These are phyloP conservation scores for Eupsilia transversa DNA, from an alignment of 2,888 invertebrate genomes.

Conservation along the genomic window DNA sequence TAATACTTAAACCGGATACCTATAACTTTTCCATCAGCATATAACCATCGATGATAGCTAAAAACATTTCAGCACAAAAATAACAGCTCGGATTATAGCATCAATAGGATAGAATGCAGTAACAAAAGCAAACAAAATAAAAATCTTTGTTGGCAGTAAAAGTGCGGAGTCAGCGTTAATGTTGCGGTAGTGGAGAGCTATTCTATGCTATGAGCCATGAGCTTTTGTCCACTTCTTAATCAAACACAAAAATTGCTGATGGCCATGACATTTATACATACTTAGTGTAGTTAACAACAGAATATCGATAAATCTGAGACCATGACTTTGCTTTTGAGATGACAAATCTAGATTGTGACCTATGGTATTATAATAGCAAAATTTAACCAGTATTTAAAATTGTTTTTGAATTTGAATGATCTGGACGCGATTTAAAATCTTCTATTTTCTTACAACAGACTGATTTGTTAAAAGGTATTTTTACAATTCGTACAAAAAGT, in stretches of 20 bases:
- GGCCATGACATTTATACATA: background rate
- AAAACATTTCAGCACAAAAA: constrained; percentile 23
- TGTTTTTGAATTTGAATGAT: background rate
- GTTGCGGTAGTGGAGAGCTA: constrained; percentile 30
- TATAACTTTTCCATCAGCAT: constrained; percentile 45
- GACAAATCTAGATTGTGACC: background rate
- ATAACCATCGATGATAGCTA: constrained; percentile 2
- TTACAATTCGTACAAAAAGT: background rate
- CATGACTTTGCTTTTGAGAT: background rate
- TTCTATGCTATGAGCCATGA: constrained; percentile 33
- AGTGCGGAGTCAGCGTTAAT: constrained; percentile 50
- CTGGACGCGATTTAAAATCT: background rate
- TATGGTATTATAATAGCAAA: background rate
- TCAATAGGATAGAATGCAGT: constrained; percentile 11
- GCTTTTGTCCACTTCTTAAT: constrained; percentile 13
- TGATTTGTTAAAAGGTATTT: background rate
- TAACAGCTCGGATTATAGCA: constrained; percentile 10
- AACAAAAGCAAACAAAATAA: constrained; percentile 44
- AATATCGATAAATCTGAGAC: background rate
- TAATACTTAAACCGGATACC: background rate
- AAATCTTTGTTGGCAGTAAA: constrained; percentile 56
- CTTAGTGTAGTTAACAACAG: background rate
- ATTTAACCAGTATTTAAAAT: background rate
- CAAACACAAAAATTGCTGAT: constrained; percentile 12
- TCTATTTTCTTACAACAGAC: background rate